Base-by-base conservation (phyloP, 2,113 vertebrate genomes). In the Ibidorhyncha struthersii region DNA sequence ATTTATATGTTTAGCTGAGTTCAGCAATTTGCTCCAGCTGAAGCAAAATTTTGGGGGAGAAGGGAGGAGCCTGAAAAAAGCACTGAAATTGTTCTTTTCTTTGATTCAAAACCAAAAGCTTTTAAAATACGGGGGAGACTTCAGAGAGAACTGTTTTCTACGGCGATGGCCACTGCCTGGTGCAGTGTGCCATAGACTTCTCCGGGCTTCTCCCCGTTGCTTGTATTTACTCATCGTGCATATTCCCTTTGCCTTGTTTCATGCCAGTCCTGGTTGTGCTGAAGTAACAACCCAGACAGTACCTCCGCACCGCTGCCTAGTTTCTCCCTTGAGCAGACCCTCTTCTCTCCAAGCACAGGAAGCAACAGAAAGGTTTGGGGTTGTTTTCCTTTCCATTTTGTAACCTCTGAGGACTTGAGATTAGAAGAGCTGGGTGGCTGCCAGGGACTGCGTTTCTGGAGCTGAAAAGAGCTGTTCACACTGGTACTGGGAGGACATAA, bases 11-110 rank as follows among this genome's bases (percentile, higher is more conserved):
- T 76, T 26, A 66, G 71, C 38, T 70, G 86, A 93, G 53, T 52
- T 90, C 89, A 93, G 91, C 89, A 45, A 29, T 38, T 77, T 77
- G 16, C n/a, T 96, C 18, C 6, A 13, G 62, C 56, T 90, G 70
- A 83, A 95, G 79, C 25, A 82, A 65, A 85, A 89, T 62, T 50
- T 56, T 8, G 10, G 10, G 41, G 7, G 41, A 84, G 53, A 92
- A 82, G 15, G 18, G 30, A 58, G 23, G 22, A 79, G 47, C 23
- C 45, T 73, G 40, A 66, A 92, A 77, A 77, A 92, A 70, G 79
- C 6, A 27, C 49, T 70, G 32, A 81, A 58, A 67, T 58, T 22
- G 9, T 49, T 78, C 2, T 88, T 71, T 82, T 30, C 22, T 59
- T 41, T 43, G 16, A 77, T 73, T 74, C 32, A 36, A 66, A 90